Conservation (phyloP, 2,113 vertebrate species). For the Coreoperca whiteheadi region DNA sequence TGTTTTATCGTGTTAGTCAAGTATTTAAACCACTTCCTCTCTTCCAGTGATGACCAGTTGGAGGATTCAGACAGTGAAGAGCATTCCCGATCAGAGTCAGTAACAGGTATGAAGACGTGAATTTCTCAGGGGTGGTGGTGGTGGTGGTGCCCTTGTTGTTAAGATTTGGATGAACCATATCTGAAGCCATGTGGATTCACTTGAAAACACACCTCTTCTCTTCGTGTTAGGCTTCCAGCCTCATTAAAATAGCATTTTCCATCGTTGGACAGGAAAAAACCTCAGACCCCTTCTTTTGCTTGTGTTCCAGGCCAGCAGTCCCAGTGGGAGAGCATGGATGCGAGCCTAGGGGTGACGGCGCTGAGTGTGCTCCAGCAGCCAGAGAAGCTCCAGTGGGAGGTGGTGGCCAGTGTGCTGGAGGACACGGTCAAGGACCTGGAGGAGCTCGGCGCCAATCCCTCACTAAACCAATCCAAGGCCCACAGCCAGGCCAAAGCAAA, state of each 20-base stretch:
- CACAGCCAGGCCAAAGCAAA: conserved; percentile 90
- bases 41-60: conserved; percentile 94
- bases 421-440: conserved; percentile 98
- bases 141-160: neutral
- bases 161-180: neutral
- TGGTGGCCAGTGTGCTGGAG: conserved; percentile 97
- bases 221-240: neutral
- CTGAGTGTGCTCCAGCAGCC: conserved; percentile 98
- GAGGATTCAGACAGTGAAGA: conserved; percentile 99
- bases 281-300: neutral
- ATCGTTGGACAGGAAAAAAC: neutral
- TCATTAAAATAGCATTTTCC: neutral
- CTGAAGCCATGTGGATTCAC: neutral
- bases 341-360: conserved; percentile 94
- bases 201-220: neutral
- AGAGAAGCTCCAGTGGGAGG: conserved; percentile 98
- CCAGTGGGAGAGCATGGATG: conserved; percentile 95
- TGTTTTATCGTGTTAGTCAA: conserved; percentile 2
- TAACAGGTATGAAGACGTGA: conserved; percentile 86
- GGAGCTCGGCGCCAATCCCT: conserved; percentile 95
- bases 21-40: conserved; percentile 1
- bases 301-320: conserved; percentile 90
- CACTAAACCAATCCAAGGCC: conserved; percentile 90
- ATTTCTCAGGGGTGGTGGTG: neutral
- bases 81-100: conserved; percentile 97